phyloP scores from a whole-genome alignment of 2,113 vertebrate species.

The Drymodes brunneopygia region DNA sequence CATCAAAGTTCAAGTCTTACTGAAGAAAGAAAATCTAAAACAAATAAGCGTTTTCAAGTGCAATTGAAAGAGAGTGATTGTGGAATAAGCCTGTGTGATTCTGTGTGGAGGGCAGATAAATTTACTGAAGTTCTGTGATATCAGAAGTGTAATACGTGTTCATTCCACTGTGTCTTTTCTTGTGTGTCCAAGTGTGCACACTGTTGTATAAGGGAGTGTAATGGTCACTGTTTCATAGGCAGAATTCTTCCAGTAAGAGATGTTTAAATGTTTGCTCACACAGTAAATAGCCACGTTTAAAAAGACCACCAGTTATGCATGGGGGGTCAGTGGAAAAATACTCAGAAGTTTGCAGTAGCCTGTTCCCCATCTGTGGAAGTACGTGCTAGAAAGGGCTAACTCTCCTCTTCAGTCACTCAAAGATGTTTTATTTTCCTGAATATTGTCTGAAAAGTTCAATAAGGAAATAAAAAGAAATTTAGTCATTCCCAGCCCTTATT shows the following conservation, averaged over 20 bases:
- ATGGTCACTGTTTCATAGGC: neutral
- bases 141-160: fast-evolving
- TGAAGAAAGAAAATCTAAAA: neutral
- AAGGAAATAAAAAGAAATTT: neutral
- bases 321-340: neutral
- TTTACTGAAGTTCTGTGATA: neutral
- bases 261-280: neutral
- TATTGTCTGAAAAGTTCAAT: neutral
- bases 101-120: neutral
- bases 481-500: neutral
- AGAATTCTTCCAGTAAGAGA: neutral
- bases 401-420: neutral
- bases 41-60: neutral
- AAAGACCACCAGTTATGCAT: neutral
- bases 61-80: neutral
- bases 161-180: neutral
- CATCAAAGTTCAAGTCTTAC: neutral
- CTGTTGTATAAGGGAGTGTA: neutral
- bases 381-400: neutral
- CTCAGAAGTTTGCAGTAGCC: neutral
- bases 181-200: neutral
- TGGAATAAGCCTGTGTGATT: neutral
- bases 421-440: neutral
- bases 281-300: neutral
- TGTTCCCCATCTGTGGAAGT: neutral